phyloP scores from a whole-genome alignment of 2,888 invertebrate species.

The Apeira syringaria region DNA sequence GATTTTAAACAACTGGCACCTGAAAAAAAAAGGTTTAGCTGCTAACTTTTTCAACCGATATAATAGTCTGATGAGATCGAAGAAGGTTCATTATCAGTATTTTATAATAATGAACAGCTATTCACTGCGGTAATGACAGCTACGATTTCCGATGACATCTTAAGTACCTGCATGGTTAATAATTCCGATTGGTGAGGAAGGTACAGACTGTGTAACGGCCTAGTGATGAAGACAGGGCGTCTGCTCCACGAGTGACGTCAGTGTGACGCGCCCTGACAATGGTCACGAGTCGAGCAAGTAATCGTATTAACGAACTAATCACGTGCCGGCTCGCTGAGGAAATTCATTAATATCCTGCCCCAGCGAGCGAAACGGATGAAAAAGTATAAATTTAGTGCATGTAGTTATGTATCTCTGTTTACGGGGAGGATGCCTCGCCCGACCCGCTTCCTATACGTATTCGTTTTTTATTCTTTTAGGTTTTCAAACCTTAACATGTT shows the following conservation, averaged over 20 bases:
- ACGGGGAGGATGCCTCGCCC: neutral
- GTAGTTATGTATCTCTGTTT: constrained; percentile 1
- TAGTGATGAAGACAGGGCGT: too few species aligned
- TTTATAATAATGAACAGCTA: too few species aligned
- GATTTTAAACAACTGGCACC: constrained; percentile 30
- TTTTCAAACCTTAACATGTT: constrained; percentile 4
- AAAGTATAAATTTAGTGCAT: constrained; percentile 43
- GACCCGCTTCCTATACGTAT: constrained; percentile 22
- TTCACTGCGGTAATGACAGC: too few species aligned
- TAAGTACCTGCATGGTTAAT: constrained; percentile 29
- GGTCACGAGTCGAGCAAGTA: constrained; percentile 53
- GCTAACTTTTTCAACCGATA: too few species aligned
- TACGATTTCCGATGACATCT: constrained; percentile 18
- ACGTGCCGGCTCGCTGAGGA: constrained; percentile 85
- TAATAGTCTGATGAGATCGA: too few species aligned
- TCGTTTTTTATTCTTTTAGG: constrained; percentile 33
- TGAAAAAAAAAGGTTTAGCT: too few species aligned
- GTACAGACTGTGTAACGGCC: neutral
- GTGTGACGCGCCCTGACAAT: constrained; percentile 38
- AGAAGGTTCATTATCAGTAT: too few species aligned
- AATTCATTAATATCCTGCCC: constrained; percentile 88
- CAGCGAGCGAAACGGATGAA: constrained; percentile 52
- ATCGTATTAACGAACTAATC: constrained; percentile 87
- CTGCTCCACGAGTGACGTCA: neutral
- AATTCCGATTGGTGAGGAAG: constrained; percentile 26